These are phyloP conservation scores for Gila robusta DNA, from an alignment of 2,797 vertebrate species.

Conservation along the genomic window DNA sequence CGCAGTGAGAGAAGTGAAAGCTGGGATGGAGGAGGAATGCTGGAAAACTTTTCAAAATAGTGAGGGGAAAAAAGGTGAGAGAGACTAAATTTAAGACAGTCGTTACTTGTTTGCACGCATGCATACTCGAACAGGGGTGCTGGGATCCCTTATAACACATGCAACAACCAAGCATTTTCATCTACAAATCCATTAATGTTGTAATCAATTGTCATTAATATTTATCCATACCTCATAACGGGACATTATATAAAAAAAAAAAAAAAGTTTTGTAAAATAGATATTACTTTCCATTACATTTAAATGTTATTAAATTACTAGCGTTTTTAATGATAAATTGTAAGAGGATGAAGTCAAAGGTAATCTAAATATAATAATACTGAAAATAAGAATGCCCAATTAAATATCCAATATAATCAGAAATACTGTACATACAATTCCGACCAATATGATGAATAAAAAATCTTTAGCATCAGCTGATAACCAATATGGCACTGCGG, in stretches of 20 bases:
- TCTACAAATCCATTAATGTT: background rate
- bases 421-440: background rate
- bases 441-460: background rate
- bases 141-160: background rate
- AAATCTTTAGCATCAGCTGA: background rate
- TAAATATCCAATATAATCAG: background rate
- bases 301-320: background rate
- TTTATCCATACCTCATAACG: background rate
- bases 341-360: background rate
- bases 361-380: background rate
- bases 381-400: background rate
- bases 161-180: background rate
- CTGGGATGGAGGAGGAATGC: background rate
- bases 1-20: conserved; percentile 20
- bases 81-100: background rate
- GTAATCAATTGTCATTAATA: background rate
- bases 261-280: background rate
- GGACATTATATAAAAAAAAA: background rate
- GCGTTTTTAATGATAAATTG: background rate
- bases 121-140: background rate
- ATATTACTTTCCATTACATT: background rate
- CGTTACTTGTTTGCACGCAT: background rate
- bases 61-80: background rate
- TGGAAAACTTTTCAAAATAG: background rate
- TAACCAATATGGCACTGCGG: background rate